Conservation (phyloP, 2,797 vertebrate species). For the Buceros bicornis region DNA sequence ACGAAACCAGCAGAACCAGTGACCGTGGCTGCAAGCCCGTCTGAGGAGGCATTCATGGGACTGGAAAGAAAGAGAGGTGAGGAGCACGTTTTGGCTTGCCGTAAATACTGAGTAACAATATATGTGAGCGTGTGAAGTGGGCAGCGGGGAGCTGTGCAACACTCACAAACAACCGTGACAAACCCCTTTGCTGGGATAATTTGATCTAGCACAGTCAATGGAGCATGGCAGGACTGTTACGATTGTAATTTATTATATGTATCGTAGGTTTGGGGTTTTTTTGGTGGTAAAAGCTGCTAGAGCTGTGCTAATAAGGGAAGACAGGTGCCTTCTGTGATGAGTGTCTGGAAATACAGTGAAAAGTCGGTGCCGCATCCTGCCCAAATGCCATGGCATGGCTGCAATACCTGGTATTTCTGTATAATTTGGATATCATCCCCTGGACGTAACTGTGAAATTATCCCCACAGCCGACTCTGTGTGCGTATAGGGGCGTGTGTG, state of each 20-base stretch:
- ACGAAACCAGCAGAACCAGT: not conserved
- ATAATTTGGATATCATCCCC: not conserved
- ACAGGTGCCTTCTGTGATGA: not conserved
- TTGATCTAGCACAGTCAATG: not conserved
- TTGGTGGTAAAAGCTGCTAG: not conserved
- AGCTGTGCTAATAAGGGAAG: not conserved
- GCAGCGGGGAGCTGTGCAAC: not conserved
- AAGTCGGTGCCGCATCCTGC: not conserved
- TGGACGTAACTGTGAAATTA: not conserved
- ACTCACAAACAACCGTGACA: not conserved
- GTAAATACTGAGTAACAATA: not conserved
- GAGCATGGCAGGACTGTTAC: not conserved
- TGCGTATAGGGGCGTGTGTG: not conserved
- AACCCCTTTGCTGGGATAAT: not conserved
- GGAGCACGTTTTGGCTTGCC: not conserved
- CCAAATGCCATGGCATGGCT: not conserved
- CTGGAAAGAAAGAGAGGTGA: not conserved
- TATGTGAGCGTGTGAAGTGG: not conserved
- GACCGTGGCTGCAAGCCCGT: rapidly evolving
- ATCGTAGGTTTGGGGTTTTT: not conserved
- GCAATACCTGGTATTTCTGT: not conserved
- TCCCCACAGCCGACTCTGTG: not conserved
- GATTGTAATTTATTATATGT: not conserved
- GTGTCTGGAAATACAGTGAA: not conserved
- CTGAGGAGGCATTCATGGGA: not conserved